Conservation (phyloP, 2,888 invertebrate species). For the Heteromyza rotundicornis region DNA sequence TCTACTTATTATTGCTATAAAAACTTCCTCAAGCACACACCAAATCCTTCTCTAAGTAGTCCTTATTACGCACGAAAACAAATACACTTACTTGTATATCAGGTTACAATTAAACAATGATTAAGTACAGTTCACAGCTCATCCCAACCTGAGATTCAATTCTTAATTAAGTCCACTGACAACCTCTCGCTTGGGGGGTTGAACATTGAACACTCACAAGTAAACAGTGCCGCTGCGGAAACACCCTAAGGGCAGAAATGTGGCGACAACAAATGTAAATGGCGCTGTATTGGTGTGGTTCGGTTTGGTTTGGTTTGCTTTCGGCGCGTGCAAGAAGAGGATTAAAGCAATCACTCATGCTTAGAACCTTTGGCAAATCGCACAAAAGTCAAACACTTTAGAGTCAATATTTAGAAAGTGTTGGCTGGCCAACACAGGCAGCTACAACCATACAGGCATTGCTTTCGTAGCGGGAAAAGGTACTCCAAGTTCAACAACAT, state of each 20-base stretch:
- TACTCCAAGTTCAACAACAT: neutral
- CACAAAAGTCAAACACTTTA: slow-evolving; percentile 21
- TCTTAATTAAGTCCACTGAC: slow-evolving; percentile 28
- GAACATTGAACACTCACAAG: neutral
- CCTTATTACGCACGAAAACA: slow-evolving; percentile 2
- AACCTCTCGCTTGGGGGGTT: slow-evolving; percentile 9
- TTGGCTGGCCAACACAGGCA: neutral
- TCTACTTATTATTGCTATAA: too few relatives aligned
- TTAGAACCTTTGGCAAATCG: slow-evolving; percentile 13
- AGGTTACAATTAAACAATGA: slow-evolving; percentile 26
- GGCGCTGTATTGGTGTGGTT: too few relatives aligned
- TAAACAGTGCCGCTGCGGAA: neutral
- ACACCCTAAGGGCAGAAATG: slow-evolving; percentile 1
- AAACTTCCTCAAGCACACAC: too few relatives aligned
- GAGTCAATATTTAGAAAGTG: slow-evolving; percentile 21
- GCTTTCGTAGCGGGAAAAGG: too few relatives aligned
- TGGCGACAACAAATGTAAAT: too few relatives aligned
- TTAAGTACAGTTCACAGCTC: slow-evolving; percentile 8
- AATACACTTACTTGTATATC: slow-evolving; percentile 12
- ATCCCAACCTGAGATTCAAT: slow-evolving; percentile 8
- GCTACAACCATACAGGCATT: neutral
- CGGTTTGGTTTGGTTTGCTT: too few relatives aligned
- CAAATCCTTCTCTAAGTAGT: too few relatives aligned
- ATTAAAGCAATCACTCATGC: slow-evolving; percentile 15
- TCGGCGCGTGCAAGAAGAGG: neutral